These are phyloP conservation scores for Tachina grossa DNA, from an alignment of 2,888 invertebrate genomes.

Conservation along the genomic window DNA sequence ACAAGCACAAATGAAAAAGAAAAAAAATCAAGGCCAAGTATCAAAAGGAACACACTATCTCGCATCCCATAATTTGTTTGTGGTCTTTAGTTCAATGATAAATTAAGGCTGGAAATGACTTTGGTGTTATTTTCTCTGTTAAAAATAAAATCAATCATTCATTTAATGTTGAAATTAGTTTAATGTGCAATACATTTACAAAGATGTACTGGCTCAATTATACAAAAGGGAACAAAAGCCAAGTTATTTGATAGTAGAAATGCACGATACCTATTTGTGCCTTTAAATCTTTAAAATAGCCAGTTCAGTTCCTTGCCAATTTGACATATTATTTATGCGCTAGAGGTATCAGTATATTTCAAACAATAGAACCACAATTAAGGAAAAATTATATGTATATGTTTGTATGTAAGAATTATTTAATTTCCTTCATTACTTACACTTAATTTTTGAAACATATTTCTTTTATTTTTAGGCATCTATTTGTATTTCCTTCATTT, in stretches of 20 bases:
- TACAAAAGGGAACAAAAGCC: neutral
- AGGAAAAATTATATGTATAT: neutral
- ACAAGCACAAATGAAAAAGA: conserved; percentile 8
- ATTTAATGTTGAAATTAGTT: conserved; percentile 32
- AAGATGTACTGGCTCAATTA: conserved; percentile 4
- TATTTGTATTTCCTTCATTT: neutral
- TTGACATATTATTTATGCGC: too few relatives aligned
- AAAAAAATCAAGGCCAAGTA: conserved; percentile 20
- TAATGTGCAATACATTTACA: neutral
- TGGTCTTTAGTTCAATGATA: conserved; percentile 70
- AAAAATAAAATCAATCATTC: conserved; percentile 43
- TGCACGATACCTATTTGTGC: too few relatives aligned
- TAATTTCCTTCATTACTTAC: conserved; percentile 7
- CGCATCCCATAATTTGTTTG: conserved; percentile 57
- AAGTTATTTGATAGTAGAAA: neutral
- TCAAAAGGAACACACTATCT: neutral
- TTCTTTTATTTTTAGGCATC: neutral
- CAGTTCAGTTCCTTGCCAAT: neutral
- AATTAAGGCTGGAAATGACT: conserved; percentile 69
- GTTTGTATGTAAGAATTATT: neutral
- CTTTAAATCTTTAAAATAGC: neutral
- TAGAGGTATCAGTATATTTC: neutral
- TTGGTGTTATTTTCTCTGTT: conserved; percentile 38
- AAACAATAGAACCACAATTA: neutral
- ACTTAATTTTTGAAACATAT: neutral